A percentile compares a stretch with the other conserved stretches of the same genome.
These are phyloP conservation scores for Phyto melanocephala DNA, from an alignment of 2,888 invertebrate genomes.

Conservation along the genomic window DNA sequence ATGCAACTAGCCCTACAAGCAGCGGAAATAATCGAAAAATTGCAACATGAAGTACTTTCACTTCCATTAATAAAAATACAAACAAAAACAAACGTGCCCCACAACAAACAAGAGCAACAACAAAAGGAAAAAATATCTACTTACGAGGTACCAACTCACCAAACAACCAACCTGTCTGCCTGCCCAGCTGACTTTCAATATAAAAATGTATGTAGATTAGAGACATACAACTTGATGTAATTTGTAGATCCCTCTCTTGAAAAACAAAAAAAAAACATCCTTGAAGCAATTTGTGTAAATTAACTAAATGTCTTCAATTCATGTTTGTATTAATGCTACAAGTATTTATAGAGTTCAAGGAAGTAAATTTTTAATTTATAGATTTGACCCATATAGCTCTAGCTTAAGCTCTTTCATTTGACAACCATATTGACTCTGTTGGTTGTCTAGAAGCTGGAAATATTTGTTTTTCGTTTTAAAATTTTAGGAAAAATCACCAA, in stretches of 20 bases:
- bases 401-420: too few species aligned
- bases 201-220: background rate
- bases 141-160: background rate
- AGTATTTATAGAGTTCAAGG: too few species aligned
- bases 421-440: too few species aligned
- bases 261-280: background rate
- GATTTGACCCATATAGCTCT: too few species aligned
- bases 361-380: too few species aligned
- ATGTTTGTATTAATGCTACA: too few species aligned
- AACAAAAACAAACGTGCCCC: slow-evolving; percentile 43
- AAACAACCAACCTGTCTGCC: slow-evolving; percentile 12
- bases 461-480: too few species aligned
- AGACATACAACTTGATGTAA: background rate
- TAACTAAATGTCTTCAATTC: background rate
- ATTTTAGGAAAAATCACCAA: too few species aligned
- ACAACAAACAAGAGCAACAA: background rate
- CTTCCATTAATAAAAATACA: slow-evolving; percentile 36
- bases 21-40: slow-evolving; percentile 56
- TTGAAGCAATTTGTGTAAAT: slow-evolving; percentile 46
- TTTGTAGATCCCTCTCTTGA: background rate
- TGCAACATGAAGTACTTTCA: slow-evolving; percentile 50
- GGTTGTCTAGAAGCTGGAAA: too few species aligned
- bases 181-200: slow-evolving; percentile 32
- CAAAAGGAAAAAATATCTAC: background rate
- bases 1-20: slow-evolving; percentile 47